Evolutionary conservation across 2,888 invertebrate species (phyloP).

Genomic region (Nephrotoma flavescens): DNA sequence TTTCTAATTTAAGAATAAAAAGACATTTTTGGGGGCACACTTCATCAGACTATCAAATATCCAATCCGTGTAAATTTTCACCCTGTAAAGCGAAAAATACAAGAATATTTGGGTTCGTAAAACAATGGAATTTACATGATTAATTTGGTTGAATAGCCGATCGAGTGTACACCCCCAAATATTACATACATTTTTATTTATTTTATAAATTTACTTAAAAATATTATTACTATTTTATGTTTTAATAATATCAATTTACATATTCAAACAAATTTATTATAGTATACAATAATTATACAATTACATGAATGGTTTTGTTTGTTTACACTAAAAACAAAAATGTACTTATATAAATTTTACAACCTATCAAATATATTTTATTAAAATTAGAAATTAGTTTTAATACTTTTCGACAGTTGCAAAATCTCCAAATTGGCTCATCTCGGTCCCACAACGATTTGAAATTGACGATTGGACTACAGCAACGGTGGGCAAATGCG

Average conservation of each 20-base stretch:
- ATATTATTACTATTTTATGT: neutral
- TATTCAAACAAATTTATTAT: neutral
- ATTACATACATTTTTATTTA: neutral
- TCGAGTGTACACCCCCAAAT: neutral
- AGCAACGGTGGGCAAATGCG: too few relatives aligned
- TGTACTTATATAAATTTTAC: slow-evolving; percentile 2
- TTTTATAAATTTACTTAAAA: neutral
- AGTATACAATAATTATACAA: neutral
- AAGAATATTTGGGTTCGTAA: too few relatives aligned
- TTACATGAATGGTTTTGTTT: neutral
- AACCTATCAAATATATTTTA: neutral
- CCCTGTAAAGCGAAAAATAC: too few relatives aligned
- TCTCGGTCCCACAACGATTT: too few relatives aligned
- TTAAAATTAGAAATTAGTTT: neutral
- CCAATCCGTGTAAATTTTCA: too few relatives aligned
- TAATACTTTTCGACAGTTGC: too few relatives aligned
- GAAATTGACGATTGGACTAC: too few relatives aligned
- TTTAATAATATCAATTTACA: neutral
- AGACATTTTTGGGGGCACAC: neutral
- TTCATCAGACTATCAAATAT: too few relatives aligned
- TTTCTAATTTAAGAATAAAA: neutral
- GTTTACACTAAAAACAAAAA: neutral
- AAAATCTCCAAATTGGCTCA: too few relatives aligned
- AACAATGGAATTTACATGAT: too few relatives aligned
- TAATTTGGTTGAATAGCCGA: too few relatives aligned